These are phyloP conservation scores for Ceratitis capitata DNA, from an alignment of 1,140 invertebrate species.

Conservation along the genomic window DNA sequence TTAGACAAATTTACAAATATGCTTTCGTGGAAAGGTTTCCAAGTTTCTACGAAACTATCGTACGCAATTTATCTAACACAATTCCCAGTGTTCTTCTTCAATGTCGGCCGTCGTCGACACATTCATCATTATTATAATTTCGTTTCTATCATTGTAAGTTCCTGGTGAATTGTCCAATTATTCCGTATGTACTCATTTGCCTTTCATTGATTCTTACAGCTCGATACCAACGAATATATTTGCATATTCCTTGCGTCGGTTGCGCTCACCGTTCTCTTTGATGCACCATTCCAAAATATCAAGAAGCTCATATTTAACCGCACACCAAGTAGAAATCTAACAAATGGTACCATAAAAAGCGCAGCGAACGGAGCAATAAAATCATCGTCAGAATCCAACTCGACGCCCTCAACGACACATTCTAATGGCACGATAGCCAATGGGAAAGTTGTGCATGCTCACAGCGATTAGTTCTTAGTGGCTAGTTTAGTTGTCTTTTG, in stretches of 20 bases:
- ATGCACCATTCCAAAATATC: conserved; percentile 75
- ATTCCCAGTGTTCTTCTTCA: conserved; percentile 76
- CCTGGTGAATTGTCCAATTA: background rate
- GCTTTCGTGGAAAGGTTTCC: conserved; percentile 71
- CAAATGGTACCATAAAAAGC: background rate
- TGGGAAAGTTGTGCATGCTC: conserved; percentile 3
- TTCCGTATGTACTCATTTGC: background rate
- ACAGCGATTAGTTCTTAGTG: conserved; percentile 5
- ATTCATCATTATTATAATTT: conserved; percentile 70
- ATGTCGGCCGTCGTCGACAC: conserved; percentile 70
- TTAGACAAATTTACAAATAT: conserved; percentile 67
- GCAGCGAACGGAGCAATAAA: background rate
- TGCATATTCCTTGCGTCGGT: conserved; percentile 70
- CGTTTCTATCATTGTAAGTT: conserved; percentile 67
- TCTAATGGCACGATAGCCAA: background rate
- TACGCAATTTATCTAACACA: conserved; percentile 76
- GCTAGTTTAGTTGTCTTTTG: background rate
- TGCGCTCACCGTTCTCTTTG: conserved; percentile 73
- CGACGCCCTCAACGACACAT: conserved; percentile 40
- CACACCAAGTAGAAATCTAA: conserved; percentile 28
- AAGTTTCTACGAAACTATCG: conserved; percentile 72
- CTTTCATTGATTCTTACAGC: conserved; percentile 55
- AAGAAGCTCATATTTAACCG: conserved; percentile 68
- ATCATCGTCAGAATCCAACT: background rate
- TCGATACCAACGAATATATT: conserved; percentile 69